Evolutionary conservation across 2,888 invertebrate species (phyloP), one percentile per base, ranked within the genome.

Genomic region (Mystacides longicornis): DNA sequence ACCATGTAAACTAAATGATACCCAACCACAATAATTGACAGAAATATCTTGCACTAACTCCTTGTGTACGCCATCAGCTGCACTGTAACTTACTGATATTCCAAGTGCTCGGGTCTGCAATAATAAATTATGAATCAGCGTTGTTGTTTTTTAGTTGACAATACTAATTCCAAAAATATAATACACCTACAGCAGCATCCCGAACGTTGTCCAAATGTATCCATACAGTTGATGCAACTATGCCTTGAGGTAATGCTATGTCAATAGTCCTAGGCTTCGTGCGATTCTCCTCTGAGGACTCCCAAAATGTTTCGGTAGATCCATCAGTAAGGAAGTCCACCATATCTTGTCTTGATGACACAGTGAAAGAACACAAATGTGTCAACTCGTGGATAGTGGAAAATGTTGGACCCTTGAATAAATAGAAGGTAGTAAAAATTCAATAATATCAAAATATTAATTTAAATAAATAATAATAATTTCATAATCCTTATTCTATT

Each of bases 231-330:
- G 81, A 81, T 0, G 91, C 87, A 56, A 67, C 64, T 68, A 63
- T 54, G 68, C 82, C 78, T 57, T 83, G 79, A 60, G 80, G 70
- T 62, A 82, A 83, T 1, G 79, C 77, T 19, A 89, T 75, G 53
- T 87, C 89, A 23, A 94, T 81, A 65, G 86, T 86, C 72, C 96
- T 95, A 21, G 91, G 86, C 69, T 93, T 93, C 69, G 93, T 94
- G 55, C 90, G 80, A 72, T 98, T 97, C 67, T 97, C 97, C 65
- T 97, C 97, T 0, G 95, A 96, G 33, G 95, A 95, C 73, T 98
- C 98, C 98, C 98, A 98, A 73, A 98, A 98, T 0, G 98, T 98
- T 70, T 98, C 98, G 0, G 96, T 95, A 3, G 93, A 93, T 65
- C 89, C 89, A 69, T 98, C 98, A 0, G 87, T 89, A 16, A 98